These are phyloP conservation scores for Quadriops clusia DNA, from an alignment of 2,888 invertebrate species.

Conservation along the genomic window DNA sequence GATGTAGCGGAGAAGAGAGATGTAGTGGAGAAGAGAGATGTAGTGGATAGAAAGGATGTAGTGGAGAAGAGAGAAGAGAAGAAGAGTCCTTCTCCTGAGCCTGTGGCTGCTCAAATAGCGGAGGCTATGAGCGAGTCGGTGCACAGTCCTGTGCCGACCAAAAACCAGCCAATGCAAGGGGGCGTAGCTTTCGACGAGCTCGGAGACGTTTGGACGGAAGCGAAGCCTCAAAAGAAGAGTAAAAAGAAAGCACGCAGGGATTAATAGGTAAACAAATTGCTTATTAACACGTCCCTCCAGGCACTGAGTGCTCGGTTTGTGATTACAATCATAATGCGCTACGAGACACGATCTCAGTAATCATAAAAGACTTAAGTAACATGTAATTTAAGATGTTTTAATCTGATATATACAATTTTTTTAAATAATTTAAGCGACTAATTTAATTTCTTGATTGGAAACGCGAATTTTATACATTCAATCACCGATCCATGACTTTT, in stretches of 20 bases:
- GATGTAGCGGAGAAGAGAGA: conserved; percentile 11
- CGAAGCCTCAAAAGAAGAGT: conserved; percentile 59
- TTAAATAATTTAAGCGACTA: too few relatives aligned
- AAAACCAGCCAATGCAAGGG: conserved; percentile 16
- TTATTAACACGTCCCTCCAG: conserved; percentile 16
- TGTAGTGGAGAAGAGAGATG: conserved; percentile 8
- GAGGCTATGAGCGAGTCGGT: conserved; percentile 9
- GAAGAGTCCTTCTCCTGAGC: conserved; percentile 29
- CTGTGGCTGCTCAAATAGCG: conserved; percentile 6
- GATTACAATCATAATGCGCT: conserved; percentile 27
- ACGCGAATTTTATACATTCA: too few relatives aligned
- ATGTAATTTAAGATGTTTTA: too few relatives aligned
- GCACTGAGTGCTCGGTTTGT: conserved; percentile 23
- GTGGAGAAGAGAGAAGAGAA: conserved; percentile 39
- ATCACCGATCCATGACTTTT: too few relatives aligned
- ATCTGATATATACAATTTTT: too few relatives aligned
- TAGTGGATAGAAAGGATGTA: conserved; percentile 12
- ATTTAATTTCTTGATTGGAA: too few relatives aligned
- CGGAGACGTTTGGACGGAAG: conserved; percentile 63
- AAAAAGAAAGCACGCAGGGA: conserved; percentile 69
- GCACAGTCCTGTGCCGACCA: too few relatives aligned
- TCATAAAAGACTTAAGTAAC: conserved; percentile 25
- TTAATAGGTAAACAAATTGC: conserved; percentile 39
- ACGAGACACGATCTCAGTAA: conserved; percentile 30
- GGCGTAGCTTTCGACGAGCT: conserved; percentile 46